These are phyloP conservation scores for Haliaeetus leucogaster DNA, from an alignment of 2,113 vertebrate genomes.

Conservation along the genomic window DNA sequence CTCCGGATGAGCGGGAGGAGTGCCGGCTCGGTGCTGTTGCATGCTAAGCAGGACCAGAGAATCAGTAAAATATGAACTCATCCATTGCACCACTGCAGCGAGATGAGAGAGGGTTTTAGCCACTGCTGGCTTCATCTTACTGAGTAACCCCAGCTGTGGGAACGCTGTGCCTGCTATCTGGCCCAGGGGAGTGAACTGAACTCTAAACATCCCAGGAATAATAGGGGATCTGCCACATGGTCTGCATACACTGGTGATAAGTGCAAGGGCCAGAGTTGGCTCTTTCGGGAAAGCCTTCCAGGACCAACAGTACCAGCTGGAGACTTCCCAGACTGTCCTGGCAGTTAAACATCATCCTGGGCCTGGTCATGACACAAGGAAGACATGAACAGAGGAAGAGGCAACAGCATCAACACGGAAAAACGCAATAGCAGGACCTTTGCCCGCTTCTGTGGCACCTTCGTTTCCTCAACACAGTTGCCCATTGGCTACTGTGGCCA, in stretches of 20 bases:
- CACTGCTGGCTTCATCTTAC: background rate
- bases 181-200: background rate
- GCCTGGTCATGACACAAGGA: background rate
- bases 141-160: background rate
- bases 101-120: background rate
- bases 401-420: background rate
- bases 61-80: background rate
- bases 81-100: background rate
- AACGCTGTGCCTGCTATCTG: fast-evolving
- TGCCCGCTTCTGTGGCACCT: background rate
- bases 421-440: background rate
- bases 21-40: background rate
- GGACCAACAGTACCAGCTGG: background rate
- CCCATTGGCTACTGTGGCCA: background rate
- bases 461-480: background rate
- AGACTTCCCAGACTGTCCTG: background rate
- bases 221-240: fast-evolving
- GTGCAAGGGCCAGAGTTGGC: background rate
- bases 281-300: background rate
- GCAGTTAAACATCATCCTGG: background rate
- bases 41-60: background rate
- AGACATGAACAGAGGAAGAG: background rate
- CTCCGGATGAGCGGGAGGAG: background rate
- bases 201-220: background rate
- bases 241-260: background rate